phyloP scores from a whole-genome alignment of 2,113 vertebrate genomes.

The Sceloporus undulatus region DNA sequence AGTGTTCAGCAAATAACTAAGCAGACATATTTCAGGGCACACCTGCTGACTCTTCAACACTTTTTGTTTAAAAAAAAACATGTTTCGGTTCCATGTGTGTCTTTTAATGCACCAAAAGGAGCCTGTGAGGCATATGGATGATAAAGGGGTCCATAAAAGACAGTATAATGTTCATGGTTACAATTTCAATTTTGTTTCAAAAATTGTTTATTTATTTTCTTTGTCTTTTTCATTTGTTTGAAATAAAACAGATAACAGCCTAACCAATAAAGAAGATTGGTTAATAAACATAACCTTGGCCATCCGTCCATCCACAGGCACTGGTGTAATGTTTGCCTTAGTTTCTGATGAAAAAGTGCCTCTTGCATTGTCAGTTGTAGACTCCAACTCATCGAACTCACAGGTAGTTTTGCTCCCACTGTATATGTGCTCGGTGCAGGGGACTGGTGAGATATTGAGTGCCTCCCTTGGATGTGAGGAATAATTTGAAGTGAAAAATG shows the following conservation, averaged over 20 bases:
- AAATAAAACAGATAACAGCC: constrained; percentile 68
- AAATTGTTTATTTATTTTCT: constrained; percentile 44
- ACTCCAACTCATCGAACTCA: constrained; percentile 77
- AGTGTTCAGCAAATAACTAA: not conserved
- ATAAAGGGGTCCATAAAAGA: not conserved
- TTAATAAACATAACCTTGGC: constrained; percentile 83
- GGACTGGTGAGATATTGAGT: not conserved
- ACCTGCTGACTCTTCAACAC: not conserved
- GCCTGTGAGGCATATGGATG: not conserved
- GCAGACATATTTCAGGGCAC: not conserved
- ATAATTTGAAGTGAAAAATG: not conserved
- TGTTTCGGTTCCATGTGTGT: too few relatives aligned
- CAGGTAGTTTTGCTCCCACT: constrained; percentile 79
- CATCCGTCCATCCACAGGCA: constrained; percentile 88
- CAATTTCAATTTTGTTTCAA: not conserved
- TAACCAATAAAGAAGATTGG: constrained; percentile 77
- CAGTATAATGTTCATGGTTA: not conserved
- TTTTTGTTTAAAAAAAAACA: too few relatives aligned
- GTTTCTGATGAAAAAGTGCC: constrained; percentile 85
- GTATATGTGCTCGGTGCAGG: not conserved
- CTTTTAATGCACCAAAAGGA: not conserved
- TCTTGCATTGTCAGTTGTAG: constrained; percentile 87
- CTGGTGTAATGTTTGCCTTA: constrained; percentile 90
- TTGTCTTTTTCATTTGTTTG: constrained; percentile 57
- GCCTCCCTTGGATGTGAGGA: not conserved